phyloP scores from a whole-genome alignment of 1,140 invertebrate species.

The Penaeus vannamei region DNA sequence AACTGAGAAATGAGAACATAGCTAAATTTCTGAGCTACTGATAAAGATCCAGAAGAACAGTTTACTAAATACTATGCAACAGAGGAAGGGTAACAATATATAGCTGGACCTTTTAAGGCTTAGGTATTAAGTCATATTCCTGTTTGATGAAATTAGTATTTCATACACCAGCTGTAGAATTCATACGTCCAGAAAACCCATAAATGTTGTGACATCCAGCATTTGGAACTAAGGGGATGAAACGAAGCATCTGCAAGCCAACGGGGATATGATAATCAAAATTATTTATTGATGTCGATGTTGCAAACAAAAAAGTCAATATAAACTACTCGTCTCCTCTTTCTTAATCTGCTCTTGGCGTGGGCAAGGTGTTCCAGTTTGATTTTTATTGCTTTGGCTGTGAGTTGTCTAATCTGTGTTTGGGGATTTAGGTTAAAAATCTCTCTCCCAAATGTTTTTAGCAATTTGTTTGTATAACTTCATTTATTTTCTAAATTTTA shows the following conservation, averaged over 20 bases:
- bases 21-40: neutral
- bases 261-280: neutral
- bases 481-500: no score
- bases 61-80: no score
- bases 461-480: no score
- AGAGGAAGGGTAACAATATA: no score
- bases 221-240: slow-evolving; percentile 40
- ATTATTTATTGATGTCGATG: neutral
- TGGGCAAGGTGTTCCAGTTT: no score
- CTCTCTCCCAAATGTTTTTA: no score
- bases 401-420: no score
- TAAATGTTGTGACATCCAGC: slow-evolving; percentile 48
- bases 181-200: slow-evolving; percentile 42
- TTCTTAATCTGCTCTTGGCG: no score
- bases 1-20: neutral
- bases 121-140: slow-evolving; percentile 16
- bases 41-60: no score
- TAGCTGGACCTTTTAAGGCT: neutral
- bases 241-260: neutral
- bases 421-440: no score
- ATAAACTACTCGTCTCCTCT: no score
- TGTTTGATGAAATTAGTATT: neutral
- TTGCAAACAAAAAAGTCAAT: slow-evolving; percentile 3
- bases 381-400: no score
- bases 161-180: slow-evolving; percentile 1